A percentile compares a stretch with the other conserved stretches of the same genome.
These are phyloP conservation scores for Myotis brandtii DNA, from an alignment of 2,113 vertebrate species.

Conservation along the genomic window DNA sequence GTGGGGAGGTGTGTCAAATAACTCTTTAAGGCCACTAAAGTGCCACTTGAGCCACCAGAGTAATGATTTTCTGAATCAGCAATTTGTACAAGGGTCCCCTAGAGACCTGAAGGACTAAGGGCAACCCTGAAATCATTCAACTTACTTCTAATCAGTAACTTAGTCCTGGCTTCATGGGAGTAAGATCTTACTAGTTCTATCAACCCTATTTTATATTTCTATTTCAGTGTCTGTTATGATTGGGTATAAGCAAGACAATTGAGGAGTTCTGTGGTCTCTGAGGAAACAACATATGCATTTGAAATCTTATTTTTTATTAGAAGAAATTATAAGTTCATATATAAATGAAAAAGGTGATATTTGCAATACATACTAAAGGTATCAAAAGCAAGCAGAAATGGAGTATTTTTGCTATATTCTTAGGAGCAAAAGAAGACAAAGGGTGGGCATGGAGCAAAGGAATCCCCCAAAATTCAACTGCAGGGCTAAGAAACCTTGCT, in stretches of 20 bases:
- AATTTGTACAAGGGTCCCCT: slow-evolving; percentile 79
- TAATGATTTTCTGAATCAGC: slow-evolving; percentile 80
- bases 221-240: not conserved
- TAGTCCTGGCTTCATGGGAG: not conserved
- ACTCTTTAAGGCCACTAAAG: slow-evolving; percentile 78
- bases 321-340: not conserved
- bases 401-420: not conserved
- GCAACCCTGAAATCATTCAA: slow-evolving; percentile 51
- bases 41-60: slow-evolving; percentile 74
- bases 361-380: not conserved
- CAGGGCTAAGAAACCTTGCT: not conserved
- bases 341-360: not conserved
- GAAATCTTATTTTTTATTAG: slow-evolving; percentile 30
- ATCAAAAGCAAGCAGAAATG: not conserved
- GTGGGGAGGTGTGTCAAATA: slow-evolving; percentile 78
- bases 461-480: not conserved
- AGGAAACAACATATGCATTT: not conserved
- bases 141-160: slow-evolving; percentile 57
- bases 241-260: not conserved
- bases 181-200: not conserved
- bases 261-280: not conserved
- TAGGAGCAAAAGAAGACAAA: not conserved
- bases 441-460: not conserved
- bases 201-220: not conserved
- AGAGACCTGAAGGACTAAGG: slow-evolving; percentile 58